phyloP scores from a whole-genome alignment of 2,888 invertebrate species.

The Drosophila villosipedis region DNA sequence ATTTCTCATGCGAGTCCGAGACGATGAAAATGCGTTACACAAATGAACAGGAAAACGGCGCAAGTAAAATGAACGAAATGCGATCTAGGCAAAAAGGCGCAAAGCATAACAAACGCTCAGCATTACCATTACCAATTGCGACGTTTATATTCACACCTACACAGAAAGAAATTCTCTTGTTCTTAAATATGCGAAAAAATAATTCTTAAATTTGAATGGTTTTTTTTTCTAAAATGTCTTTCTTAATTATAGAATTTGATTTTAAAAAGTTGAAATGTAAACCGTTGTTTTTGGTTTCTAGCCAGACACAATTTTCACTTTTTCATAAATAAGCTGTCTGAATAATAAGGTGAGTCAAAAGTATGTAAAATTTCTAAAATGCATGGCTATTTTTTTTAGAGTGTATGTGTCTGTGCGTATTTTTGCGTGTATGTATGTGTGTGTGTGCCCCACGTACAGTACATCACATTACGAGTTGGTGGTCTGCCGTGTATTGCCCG shows the following conservation, averaged over 20 bases:
- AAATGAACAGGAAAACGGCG: constrained; percentile 39
- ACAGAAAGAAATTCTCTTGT: background rate
- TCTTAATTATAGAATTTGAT: background rate
- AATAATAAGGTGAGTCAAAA: background rate
- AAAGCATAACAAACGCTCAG: constrained; percentile 33
- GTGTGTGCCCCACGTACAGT: constrained; percentile 26
- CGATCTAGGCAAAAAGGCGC: constrained; percentile 55
- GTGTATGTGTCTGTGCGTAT: background rate
- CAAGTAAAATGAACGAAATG: constrained; percentile 63
- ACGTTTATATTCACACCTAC: constrained; percentile 4
- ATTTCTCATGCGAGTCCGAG: constrained; percentile 25
- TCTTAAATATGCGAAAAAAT: background rate
- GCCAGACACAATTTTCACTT: background rate
- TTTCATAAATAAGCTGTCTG: background rate
- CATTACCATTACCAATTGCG: constrained; percentile 55
- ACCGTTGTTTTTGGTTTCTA: too few species aligned
- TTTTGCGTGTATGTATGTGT: background rate
- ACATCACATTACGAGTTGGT: constrained; percentile 20
- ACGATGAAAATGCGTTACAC: constrained; percentile 25
- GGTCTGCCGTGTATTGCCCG: constrained; percentile 40
- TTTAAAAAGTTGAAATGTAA: background rate
- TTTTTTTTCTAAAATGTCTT: background rate
- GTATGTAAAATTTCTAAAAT: background rate
- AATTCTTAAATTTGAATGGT: background rate
- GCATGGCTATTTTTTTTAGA: background rate